phyloP scores from a whole-genome alignment of 2,113 vertebrate genomes.

The Laticauda colubrina region DNA sequence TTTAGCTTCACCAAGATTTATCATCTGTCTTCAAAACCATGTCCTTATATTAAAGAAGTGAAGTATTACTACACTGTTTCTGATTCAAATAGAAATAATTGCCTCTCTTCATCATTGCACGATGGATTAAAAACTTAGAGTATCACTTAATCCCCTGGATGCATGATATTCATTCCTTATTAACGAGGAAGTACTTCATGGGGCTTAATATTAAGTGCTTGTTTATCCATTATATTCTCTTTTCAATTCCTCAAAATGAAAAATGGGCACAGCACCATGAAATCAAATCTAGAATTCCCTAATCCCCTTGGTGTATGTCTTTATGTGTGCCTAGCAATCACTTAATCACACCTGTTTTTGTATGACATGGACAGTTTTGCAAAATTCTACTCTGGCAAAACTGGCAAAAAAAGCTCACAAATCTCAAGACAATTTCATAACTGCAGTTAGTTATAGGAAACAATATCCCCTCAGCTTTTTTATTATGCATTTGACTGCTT shows the following conservation, averaged over 20 bases:
- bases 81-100: not conserved
- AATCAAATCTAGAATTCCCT: not conserved
- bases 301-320: not conserved
- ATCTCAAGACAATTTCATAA: not conserved
- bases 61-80: not conserved
- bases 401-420: not conserved
- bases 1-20: not conserved
- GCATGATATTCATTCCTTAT: not conserved
- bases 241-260: slow-evolving; percentile 12
- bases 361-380: not conserved
- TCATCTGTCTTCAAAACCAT: not conserved
- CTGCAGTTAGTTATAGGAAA: not conserved
- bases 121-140: not conserved
- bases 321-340: not conserved
- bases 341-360: not conserved
- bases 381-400: not conserved
- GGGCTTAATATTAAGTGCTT: not conserved
- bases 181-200: not conserved
- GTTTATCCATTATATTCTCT: not conserved
- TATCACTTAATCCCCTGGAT: not conserved
- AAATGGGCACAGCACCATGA: not conserved
- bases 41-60: no score
- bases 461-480: not conserved
- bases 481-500: not conserved
- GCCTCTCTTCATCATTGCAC: not conserved